phyloP scores from a whole-genome alignment of 1,140 invertebrate genomes.

The Diorhabda sublineata region DNA sequence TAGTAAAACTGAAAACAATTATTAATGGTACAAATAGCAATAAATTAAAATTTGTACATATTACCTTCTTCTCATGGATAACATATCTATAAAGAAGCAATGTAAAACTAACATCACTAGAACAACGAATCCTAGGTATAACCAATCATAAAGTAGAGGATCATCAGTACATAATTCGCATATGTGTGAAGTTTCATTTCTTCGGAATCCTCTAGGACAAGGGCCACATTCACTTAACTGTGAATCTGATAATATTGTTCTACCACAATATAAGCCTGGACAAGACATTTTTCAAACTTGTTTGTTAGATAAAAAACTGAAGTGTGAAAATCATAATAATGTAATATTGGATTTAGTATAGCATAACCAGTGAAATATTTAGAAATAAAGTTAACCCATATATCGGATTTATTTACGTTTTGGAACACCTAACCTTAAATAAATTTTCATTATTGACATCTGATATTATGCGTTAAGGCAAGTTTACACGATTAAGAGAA shows the following conservation, averaged over 20 bases:
- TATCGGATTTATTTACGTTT: no score
- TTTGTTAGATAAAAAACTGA: no score
- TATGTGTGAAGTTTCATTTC: slow-evolving; percentile 58
- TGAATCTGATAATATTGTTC: slow-evolving; percentile 59
- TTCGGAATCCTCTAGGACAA: slow-evolving; percentile 76
- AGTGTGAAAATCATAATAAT: no score
- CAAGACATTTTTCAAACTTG: slow-evolving; percentile 49
- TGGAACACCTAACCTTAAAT: no score
- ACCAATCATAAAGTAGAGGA: slow-evolving; percentile 86
- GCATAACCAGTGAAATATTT: no score
- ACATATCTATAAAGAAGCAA: slow-evolving; percentile 87
- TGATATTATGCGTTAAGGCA: no score
- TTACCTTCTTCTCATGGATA: slow-evolving; percentile 69
- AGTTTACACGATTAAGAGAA: no score
- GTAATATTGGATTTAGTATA: no score
- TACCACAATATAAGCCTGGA: slow-evolving; percentile 84
- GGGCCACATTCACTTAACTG: slow-evolving; percentile 76
- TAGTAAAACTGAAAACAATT: slow-evolving; percentile 58
- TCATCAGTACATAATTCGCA: slow-evolving; percentile 74
- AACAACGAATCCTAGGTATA: slow-evolving; percentile 92
- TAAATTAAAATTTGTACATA: not conserved
- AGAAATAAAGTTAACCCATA: no score
- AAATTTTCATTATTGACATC: no score
- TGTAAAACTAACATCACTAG: slow-evolving; percentile 80
- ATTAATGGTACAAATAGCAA: not conserved